Evolutionary conservation across 37 sponge, comb jelly and placozoan genomes (phyloP).

Genomic region (Theonella swinhoei): DNA sequence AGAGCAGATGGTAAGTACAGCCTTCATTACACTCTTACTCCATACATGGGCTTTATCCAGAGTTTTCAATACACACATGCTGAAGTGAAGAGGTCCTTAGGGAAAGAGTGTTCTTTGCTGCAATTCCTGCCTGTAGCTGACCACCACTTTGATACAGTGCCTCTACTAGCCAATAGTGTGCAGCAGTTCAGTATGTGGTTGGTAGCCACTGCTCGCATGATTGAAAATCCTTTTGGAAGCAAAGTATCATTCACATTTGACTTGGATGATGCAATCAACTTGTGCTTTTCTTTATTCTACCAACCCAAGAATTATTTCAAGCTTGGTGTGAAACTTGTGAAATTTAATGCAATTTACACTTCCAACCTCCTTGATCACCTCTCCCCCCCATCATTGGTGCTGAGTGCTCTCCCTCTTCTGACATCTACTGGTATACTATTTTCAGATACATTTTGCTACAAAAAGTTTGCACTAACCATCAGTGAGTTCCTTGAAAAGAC

Average conservation of each 20-base stretch:
- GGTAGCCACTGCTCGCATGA: not conserved
- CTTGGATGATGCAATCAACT: conserved; percentile 17
- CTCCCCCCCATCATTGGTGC: conserved; percentile 30
- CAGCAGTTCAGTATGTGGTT: conserved; percentile 61
- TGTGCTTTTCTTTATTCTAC: conserved; percentile 16
- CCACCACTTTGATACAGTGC: not conserved
- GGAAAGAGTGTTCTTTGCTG: not conserved
- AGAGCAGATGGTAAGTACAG: conserved; percentile 26
- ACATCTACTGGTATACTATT: conserved; percentile 20
- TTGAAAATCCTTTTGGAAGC: not conserved
- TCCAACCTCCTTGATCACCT: conserved; percentile 55
- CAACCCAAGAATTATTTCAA: too few relatives aligned
- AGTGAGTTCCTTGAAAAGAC: conserved; percentile 8
- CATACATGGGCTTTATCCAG: conserved; percentile 26
- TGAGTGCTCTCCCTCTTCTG: conserved; percentile 32
- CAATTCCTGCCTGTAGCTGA: not conserved
- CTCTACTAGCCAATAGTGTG: conserved; percentile 60
- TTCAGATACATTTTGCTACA: conserved; percentile 23
- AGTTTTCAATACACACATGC: not conserved
- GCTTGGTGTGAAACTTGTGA: not conserved
- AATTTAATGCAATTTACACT: conserved; percentile 49
- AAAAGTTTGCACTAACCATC: not conserved
- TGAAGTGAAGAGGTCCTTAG: too few relatives aligned
- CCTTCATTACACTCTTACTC: not conserved
- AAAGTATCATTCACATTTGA: conserved; percentile 34